Conservation (phyloP, 2,797 vertebrate species). For the Taeniopygia guttata region DNA sequence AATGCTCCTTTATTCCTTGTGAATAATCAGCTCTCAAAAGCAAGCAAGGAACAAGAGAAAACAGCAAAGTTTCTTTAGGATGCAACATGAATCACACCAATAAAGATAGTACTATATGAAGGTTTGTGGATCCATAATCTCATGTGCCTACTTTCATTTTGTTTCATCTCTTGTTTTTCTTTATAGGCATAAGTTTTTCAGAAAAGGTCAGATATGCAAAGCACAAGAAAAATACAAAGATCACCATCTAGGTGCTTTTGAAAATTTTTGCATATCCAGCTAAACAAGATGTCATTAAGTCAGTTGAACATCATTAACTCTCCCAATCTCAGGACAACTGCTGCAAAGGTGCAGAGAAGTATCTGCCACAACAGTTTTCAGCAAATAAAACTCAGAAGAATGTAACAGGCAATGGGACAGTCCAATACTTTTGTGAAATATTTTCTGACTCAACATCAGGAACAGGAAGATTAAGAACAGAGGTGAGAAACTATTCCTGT, state of each 20-base stretch:
- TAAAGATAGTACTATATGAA: neutral
- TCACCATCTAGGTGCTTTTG: neutral
- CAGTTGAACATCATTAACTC: neutral
- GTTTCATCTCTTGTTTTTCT: neutral
- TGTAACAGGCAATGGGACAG: neutral
- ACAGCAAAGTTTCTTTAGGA: neutral
- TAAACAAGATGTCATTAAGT: neutral
- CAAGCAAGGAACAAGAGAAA: neutral
- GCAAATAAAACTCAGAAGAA: neutral
- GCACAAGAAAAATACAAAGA: neutral
- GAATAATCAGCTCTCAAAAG: neutral
- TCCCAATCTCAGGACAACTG: accelerated
- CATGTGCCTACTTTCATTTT: neutral
- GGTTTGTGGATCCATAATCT: neutral
- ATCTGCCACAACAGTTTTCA: neutral
- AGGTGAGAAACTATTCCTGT: neutral
- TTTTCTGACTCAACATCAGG: neutral
- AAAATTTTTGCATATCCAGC: neutral
- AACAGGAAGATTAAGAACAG: neutral
- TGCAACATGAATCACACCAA: neutral
- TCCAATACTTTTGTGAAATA: neutral
- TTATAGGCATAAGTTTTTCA: neutral
- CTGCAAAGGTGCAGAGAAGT: neutral
- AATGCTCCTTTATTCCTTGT: neutral
- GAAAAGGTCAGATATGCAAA: neutral